Evolutionary conservation across 2,888 invertebrate genomes (phyloP).

Genomic region (Exocentrus adspersus): DNA sequence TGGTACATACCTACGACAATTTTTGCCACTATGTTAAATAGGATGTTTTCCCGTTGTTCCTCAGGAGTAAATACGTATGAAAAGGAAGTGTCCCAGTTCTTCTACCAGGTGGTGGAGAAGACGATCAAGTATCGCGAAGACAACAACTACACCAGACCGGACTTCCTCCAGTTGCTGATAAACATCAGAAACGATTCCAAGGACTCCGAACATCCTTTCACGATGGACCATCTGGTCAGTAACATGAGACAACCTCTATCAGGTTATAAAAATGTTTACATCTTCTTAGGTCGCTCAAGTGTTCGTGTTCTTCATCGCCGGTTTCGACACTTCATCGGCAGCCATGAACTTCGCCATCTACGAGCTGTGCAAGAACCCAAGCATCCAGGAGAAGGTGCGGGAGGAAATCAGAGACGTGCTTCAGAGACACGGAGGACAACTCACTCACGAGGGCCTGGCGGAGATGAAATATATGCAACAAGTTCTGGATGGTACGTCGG

Average conservation of each 20-base stretch:
- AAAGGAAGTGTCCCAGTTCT: slow-evolving; percentile 11
- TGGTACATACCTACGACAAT: neutral
- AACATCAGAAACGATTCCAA: slow-evolving; percentile 36
- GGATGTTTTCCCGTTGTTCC: neutral
- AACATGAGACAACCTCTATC: no score
- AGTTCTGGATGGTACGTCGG: slow-evolving; percentile 42
- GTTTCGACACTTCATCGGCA: slow-evolving; percentile 45
- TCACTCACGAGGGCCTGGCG: slow-evolving; percentile 40
- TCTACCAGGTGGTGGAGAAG: slow-evolving; percentile 22
- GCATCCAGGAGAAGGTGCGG: slow-evolving; percentile 39
- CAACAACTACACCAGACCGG: slow-evolving; percentile 38
- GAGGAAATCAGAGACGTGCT: slow-evolving; percentile 38
- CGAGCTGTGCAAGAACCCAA: slow-evolving; percentile 35
- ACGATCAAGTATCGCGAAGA: slow-evolving; percentile 37
- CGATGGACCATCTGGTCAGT: slow-evolving; percentile 41
- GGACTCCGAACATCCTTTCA: slow-evolving; percentile 33
- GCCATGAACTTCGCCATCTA: slow-evolving; percentile 42
- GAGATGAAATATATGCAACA: slow-evolving; percentile 43
- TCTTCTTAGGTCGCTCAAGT: slow-evolving; percentile 5
- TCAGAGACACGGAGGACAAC: slow-evolving; percentile 32
- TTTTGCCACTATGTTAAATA: no score
- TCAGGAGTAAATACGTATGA: slow-evolving; percentile 8
- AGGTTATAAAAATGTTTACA: neutral
- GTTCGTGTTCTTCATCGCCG: slow-evolving; percentile 30
- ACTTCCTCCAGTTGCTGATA: slow-evolving; percentile 44